Base-by-base conservation (phyloP, 2,797 vertebrate species). In the Stomatorhinus walkeri region DNA sequence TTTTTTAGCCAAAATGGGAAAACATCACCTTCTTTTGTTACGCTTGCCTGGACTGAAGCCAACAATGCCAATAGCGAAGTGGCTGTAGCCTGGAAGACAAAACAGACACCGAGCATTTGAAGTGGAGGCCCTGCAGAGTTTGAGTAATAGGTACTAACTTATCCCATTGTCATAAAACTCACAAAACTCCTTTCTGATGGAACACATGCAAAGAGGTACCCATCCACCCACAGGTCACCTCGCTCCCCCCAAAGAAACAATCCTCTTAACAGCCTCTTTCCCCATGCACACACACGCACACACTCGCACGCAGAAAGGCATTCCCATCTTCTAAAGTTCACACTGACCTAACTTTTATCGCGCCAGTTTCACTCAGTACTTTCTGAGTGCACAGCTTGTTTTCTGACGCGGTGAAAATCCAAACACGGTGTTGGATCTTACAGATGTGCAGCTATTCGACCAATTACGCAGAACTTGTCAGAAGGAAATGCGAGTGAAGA, bases 61-160 rank as follows among this genome's bases (percentile, higher is more conserved):
- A 46, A 8, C 19, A n/a, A 46, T 43, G 72, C 5, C 19, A 79
- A 43, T 43, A 16, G 36, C 40, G 3, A 79, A 43, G 72, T 64
- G 59, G 22, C 59, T 64, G 0, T 36, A 76, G 1, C 1, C 24
- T 40, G 32, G 28, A 76, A 2, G 14, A 36, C 8, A 79, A 28
- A 79, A 79, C 32, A 40, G 16, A 19, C 36, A 1, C 36, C 1
- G 14, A n/a, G 7, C 36, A 79, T 79, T 79, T 79, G 36, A 79
- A 46, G 40, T 43, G 19, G 72, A 79, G 59, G 3, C 59, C 9
- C 8, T 64, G 9, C 22, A 64, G 14, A 5, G 43, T 89, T 43
- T 89, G 68, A 91, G 81, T 90, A 87, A 91, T 5, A 87, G 56
- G 91, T 87, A 93, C 87, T 93, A 88, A 92, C 88, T 40, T 87